Base-by-base conservation (phyloP, 2,113 vertebrate species). In the Synchiropus splendidus region DNA sequence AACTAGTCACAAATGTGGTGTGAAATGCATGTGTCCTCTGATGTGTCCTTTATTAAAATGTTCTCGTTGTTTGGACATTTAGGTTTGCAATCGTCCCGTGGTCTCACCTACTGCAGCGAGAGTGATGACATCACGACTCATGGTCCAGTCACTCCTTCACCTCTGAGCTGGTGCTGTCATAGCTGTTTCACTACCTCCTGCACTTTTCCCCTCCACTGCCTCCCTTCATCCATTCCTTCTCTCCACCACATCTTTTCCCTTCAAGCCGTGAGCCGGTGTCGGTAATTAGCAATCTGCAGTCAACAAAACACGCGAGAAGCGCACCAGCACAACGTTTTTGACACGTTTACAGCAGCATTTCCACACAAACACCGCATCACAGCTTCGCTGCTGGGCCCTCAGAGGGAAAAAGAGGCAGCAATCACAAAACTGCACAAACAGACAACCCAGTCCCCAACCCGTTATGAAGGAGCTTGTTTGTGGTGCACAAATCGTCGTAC, bases 401-500 rank as follows among this genome's bases (percentile, higher is more conserved):
- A 58, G 64, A 64, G 68, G 21, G 8, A 27, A 27, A 27, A 27
- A 72, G 33, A 31, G 46, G 44, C 45, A 48, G 58, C 58, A 54
- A 72, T 62, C 64, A 71, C 55, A 61, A 17, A 12, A 43, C 54
- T 34, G 60, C 67, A 73, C 62, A 74, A 67, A 78, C 65, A 69
- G 60, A 39, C 21, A 62, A 48, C 43, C 44, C 47, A 46, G 37
- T 58, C 52, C 53, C 49, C 39, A 46, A 27, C 49, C 47, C 53
- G 66, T 64, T 44, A 63, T 54, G 58, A 55, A 54, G 44, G 17
- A 55, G 57, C 27, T 54, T 78, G 72, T 69, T 73, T 76, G 61
- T 27, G 6, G 50, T 58, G 58, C 65, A 64, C 63, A 70, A 72
- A 72, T 72, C 74, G 66, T 57, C 64, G 64, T 56, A 69, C 64